Conservation (phyloP, 2,888 invertebrate genomes). For the Heliconius cydno region DNA sequence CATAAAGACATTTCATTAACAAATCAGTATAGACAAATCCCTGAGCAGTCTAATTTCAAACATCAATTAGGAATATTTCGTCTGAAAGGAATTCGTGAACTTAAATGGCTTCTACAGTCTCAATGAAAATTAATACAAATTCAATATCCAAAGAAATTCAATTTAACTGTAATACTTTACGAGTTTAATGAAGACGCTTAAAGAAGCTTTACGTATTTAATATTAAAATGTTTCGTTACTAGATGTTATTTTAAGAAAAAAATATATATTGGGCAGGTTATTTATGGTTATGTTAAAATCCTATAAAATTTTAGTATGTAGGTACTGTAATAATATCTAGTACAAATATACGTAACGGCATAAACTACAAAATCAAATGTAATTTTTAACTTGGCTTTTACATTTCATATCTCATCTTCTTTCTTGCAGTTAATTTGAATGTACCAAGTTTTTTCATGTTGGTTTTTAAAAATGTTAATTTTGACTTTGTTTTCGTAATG, state of each 20-base stretch:
- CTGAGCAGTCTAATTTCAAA: conserved; percentile 30
- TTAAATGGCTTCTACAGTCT: conserved; percentile 33
- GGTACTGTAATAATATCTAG: background rate
- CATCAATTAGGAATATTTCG: conserved; percentile 30
- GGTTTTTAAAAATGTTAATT: background rate
- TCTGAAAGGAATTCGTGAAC: conserved; percentile 33
- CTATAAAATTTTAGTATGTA: background rate
- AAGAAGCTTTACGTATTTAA: background rate
- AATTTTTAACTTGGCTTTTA: background rate
- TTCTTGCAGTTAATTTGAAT: conserved; percentile 9
- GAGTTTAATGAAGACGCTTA: conserved; percentile 12
- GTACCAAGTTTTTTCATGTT: background rate
- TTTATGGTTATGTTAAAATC: background rate
- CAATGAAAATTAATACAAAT: conserved; percentile 32
- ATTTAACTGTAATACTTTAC: conserved; percentile 22
- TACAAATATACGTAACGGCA: background rate
- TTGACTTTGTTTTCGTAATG: too few species aligned
- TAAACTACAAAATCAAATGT: background rate
- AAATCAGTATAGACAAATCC: conserved; percentile 25
- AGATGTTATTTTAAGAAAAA: background rate
- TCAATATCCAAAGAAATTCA: conserved; percentile 29
- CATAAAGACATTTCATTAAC: conserved; percentile 10
- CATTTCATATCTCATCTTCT: conserved; percentile 2
- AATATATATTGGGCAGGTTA: background rate
- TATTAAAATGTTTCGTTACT: conserved; percentile 19